Evolutionary conservation across 2,888 invertebrate species (phyloP), one percentile per base, ranked within the genome.

Genomic region (Rotaria magnacalcarata): DNA sequence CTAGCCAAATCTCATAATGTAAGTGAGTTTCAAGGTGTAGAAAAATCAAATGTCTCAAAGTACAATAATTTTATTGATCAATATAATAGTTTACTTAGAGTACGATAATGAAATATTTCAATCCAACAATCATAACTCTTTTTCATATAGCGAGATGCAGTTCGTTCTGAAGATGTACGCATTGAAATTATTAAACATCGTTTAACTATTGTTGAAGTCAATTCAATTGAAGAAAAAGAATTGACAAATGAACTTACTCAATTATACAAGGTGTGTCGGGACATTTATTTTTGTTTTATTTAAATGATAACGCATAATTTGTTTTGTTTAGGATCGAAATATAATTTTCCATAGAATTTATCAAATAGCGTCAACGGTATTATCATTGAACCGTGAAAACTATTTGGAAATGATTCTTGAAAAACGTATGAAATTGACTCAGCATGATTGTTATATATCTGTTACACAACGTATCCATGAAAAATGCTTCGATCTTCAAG

Each of bases 141-240:
- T 50, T 10, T 47, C 58, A 27, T 47, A 24, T 41, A 87, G 87
- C 67, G 27, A 58, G 87, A 87, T 84, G 87, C 86, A n/a, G 86
- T 87, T 5, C 85, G 84, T 52, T 47, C 85, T 56, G 86, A 86
- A 60, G 87, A 87, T 85, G 87, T 87, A 19, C 84, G 85, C 34
- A 74, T 87, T 58, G 27, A 54, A 27, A 52, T 87, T 58, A 52
- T 87, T 24, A n/a, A 84, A 43, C 84, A 86, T 27, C 84, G 85
- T 67, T 74, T 87, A 34, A 43, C 84, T 10, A 27, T 52, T 34
- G 85, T 74, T 54, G 84, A 43, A 47, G 58, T 58, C 16, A 52
- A 74, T 54, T 43, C 43, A 21, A n/a, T n/a, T 11, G 60, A 60
- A 50, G 34, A 86, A 52, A 43, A 54, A 16, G 47, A 84, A 47